phyloP scores from a whole-genome alignment of 2,888 invertebrate genomes.

The Acleris cristana region DNA sequence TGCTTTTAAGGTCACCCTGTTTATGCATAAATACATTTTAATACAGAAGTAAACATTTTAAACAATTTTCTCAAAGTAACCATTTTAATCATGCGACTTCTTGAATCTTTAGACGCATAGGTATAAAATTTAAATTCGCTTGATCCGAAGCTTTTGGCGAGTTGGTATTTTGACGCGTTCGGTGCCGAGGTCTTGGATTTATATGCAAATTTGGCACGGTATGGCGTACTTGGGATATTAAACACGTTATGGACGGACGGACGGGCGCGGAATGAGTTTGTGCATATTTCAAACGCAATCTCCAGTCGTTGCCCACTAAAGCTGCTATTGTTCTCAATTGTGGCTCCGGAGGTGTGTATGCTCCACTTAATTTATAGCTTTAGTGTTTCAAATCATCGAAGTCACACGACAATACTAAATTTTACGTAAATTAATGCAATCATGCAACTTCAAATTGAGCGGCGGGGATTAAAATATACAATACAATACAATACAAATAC shows the following conservation, averaged over 20 bases:
- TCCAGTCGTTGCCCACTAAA: slow-evolving; percentile 72
- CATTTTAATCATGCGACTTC: slow-evolving; percentile 34
- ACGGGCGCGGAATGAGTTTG: slow-evolving; percentile 76
- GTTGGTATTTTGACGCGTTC: too few species aligned
- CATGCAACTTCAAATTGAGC: too few species aligned
- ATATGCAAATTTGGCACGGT: slow-evolving; percentile 29
- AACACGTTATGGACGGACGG: slow-evolving; percentile 70
- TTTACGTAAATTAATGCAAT: too few species aligned
- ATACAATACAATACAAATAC: too few species aligned
- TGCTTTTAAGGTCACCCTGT: slow-evolving; percentile 58
- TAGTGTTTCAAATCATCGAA: too few species aligned
- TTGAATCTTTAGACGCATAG: slow-evolving; percentile 6
- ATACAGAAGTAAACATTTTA: slow-evolving; percentile 54
- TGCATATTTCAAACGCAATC: slow-evolving; percentile 82
- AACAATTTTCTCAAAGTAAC: slow-evolving; percentile 48
- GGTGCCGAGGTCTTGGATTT: too few species aligned
- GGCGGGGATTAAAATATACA: too few species aligned
- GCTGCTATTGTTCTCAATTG: slow-evolving; percentile 71
- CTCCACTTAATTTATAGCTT: slow-evolving; percentile 55
- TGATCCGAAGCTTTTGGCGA: too few species aligned
- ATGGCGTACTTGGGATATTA: slow-evolving; percentile 42
- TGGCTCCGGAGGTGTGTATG: slow-evolving; percentile 45
- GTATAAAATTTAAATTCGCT: slow-evolving; percentile 14
- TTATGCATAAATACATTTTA: slow-evolving; percentile 71
- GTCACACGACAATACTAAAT: too few species aligned